phyloP scores from a whole-genome alignment of 2,888 invertebrate species.

The Prosapia bicincta region DNA sequence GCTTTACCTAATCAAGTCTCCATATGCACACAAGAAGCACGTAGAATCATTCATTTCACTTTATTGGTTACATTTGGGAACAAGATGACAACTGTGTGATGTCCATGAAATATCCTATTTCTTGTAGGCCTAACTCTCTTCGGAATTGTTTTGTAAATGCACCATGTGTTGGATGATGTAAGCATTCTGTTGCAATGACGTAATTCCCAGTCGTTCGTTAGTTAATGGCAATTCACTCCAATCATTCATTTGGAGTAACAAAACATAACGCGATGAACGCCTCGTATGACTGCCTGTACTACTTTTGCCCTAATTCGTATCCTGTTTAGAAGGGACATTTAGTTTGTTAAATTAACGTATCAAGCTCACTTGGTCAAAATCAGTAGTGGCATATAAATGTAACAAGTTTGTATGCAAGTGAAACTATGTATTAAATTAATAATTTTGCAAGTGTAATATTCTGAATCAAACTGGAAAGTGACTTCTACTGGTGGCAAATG shows the following conservation, averaged over 20 bases:
- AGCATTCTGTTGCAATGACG: not conserved
- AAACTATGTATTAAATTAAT: no score
- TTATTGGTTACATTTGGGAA: not conserved
- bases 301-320: not conserved
- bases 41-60: no score
- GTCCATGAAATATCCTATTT: not conserved
- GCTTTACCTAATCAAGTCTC: no score
- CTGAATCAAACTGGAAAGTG: no score
- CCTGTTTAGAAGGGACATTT: no score
- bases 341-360: no score
- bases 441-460: no score
- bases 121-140: not conserved
- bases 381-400: no score
- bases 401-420: no score
- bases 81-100: not conserved
- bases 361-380: no score
- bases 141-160: not conserved
- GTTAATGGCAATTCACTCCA: not conserved
- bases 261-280: not conserved
- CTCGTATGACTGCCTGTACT: not conserved
- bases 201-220: not conserved
- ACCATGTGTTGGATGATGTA: not conserved
- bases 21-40: no score
- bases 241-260: not conserved
- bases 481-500: no score